Evolutionary conservation across 2,113 vertebrate species (phyloP).

Genomic region (Tragelaphus strepsiceros): DNA sequence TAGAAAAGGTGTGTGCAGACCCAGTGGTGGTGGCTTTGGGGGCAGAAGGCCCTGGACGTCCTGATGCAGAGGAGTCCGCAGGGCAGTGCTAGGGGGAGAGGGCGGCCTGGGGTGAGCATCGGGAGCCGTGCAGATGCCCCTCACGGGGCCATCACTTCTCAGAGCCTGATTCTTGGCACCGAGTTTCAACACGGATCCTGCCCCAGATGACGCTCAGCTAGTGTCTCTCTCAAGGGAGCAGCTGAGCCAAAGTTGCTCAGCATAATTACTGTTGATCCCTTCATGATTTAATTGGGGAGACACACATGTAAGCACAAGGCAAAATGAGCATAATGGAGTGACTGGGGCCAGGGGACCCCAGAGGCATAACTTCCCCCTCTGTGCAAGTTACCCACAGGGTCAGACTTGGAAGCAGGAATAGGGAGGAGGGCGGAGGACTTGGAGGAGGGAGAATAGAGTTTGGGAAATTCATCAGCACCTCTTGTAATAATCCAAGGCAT

Average conservation of each 20-base stretch:
- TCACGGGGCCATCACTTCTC: accelerated
- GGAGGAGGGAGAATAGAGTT: not conserved
- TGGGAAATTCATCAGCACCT: not conserved
- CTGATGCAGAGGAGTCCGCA: accelerated
- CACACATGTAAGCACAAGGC: not conserved
- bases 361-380: not conserved
- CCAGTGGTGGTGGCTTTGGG: accelerated
- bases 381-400: too few relatives aligned
- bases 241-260: not conserved
- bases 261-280: too few relatives aligned
- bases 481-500: not conserved
- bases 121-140: accelerated
- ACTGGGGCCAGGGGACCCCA: too few relatives aligned
- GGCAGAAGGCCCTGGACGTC: accelerated
- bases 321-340: not conserved
- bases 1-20: not conserved
- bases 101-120: accelerated
- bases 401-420: not conserved
- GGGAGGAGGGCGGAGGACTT: not conserved
- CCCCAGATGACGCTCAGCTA: not conserved
- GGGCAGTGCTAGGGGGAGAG: accelerated
- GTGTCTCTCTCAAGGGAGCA: not conserved
- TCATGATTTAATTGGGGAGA: not conserved
- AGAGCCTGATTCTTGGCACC: not conserved
- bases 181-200: not conserved